Conservation (phyloP, 2,113 vertebrate genomes). For the Varanus komodoensis region DNA sequence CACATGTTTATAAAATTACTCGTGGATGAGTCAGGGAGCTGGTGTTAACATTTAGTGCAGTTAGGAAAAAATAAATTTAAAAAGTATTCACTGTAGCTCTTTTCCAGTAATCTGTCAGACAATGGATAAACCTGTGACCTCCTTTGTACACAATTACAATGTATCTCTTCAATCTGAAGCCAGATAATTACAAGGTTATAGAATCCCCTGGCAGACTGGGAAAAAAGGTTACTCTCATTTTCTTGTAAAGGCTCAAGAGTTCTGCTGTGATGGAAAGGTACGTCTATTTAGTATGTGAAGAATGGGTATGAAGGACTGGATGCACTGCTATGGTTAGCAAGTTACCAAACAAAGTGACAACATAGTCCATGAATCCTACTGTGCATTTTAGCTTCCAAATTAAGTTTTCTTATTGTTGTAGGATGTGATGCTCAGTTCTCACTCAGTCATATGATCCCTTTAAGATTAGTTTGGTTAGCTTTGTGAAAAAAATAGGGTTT, state of each 20-base stretch:
- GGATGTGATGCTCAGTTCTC: neutral
- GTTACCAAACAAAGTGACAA: slow-evolving; percentile 34
- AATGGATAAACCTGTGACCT: slow-evolving; percentile 79
- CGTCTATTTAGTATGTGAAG: slow-evolving; percentile 21
- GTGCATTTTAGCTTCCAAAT: neutral
- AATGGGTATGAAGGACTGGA: slow-evolving; percentile 40
- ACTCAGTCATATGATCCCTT: neutral
- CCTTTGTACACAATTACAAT: slow-evolving; percentile 78
- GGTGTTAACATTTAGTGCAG: slow-evolving; percentile 73
- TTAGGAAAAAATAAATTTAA: slow-evolving; percentile 76
- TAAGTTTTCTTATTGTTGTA: neutral
- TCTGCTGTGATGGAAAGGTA: slow-evolving; percentile 61
- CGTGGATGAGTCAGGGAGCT: slow-evolving; percentile 71
- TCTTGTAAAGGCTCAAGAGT: slow-evolving; percentile 62
- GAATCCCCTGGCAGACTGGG: slow-evolving; percentile 71
- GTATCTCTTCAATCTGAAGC: slow-evolving; percentile 78
- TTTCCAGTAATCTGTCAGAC: slow-evolving; percentile 67
- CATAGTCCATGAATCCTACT: slow-evolving; percentile 12
- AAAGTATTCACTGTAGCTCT: slow-evolving; percentile 73
- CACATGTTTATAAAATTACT: slow-evolving; percentile 74
- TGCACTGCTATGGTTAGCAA: slow-evolving; percentile 23
- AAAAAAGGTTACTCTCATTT: slow-evolving; percentile 75
- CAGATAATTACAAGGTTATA: slow-evolving; percentile 79
- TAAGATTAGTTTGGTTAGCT: neutral
- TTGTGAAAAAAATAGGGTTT: neutral